These are phyloP conservation scores for Germaria angustata DNA, from an alignment of 2,888 invertebrate genomes.

Conservation along the genomic window DNA sequence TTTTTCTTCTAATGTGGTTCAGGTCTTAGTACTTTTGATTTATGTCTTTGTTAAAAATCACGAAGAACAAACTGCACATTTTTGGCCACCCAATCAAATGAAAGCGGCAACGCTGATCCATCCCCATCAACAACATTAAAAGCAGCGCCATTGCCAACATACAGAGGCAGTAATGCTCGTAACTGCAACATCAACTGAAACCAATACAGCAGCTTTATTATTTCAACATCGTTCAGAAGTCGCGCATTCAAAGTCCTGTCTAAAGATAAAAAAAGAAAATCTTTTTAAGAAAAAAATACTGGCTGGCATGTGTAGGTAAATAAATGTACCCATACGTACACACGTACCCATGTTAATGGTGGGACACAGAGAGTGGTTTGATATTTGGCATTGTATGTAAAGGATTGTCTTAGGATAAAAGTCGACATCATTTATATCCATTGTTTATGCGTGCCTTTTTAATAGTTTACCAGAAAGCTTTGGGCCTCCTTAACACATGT, in stretches of 20 bases:
- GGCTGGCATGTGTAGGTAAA: not conserved
- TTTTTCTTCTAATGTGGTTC: too few species aligned
- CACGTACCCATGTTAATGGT: not conserved
- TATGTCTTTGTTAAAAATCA: too few species aligned
- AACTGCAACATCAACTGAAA: constrained; percentile 20
- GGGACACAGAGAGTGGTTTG: not conserved
- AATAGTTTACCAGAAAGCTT: constrained; percentile 44
- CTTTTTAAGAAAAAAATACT: not conserved
- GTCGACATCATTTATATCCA: constrained; percentile 56
- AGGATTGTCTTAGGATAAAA: constrained; percentile 60
- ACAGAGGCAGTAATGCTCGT: constrained; percentile 5
- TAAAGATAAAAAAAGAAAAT: constrained; percentile 10
- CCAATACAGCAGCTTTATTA: constrained; percentile 35
- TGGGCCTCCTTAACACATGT: constrained; percentile 36
- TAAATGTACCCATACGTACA: not conserved
- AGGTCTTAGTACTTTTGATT: too few species aligned
- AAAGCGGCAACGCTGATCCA: too few species aligned
- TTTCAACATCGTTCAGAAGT: constrained; percentile 40
- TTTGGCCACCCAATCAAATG: too few species aligned
- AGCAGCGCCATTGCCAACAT: constrained; percentile 10
- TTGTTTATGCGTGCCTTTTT: constrained; percentile 58
- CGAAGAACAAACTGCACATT: too few species aligned
- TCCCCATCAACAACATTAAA: constrained; percentile 13
- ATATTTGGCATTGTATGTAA: constrained; percentile 47
- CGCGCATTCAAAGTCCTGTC: constrained; percentile 34